These are phyloP conservation scores for Cyanistes caeruleus DNA, from an alignment of 2,113 vertebrate species.

Conservation along the genomic window DNA sequence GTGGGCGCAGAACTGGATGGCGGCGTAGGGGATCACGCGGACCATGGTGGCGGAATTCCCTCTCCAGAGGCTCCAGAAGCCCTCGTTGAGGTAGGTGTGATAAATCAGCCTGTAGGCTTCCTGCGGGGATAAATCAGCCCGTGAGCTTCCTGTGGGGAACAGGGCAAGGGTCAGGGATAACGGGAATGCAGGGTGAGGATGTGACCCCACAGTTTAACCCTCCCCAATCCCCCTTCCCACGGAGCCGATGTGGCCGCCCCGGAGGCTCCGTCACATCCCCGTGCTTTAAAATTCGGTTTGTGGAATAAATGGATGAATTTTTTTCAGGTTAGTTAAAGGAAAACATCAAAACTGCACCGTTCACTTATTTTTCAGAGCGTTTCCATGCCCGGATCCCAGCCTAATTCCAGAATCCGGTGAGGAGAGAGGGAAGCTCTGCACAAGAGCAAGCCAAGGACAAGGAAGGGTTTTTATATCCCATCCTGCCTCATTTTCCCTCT, in stretches of 20 bases:
- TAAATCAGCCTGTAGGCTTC: conserved; percentile 94
- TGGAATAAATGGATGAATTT: neutral
- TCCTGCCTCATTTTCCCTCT: neutral
- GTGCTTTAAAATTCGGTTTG: neutral
- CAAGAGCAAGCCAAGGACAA: neutral
- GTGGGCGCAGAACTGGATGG: conserved; percentile 96
- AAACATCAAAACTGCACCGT: neutral
- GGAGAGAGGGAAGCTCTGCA: neutral
- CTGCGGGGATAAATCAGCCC: conserved; percentile 86
- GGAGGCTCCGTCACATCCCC: neutral
- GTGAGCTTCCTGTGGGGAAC: conserved; percentile 83
- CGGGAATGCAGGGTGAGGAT: neutral
- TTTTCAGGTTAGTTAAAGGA: neutral
- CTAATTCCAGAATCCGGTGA: neutral
- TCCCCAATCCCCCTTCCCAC: neutral
- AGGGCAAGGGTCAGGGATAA: neutral
- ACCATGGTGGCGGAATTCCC: conserved; percentile 99
- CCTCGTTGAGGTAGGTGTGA: conserved; percentile 90
- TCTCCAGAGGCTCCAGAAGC: conserved; percentile 93
- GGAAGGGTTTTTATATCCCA: neutral
- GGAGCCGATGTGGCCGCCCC: no score
- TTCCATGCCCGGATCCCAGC: neutral
- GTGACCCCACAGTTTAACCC: neutral
- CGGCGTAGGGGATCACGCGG: conserved; percentile 92
- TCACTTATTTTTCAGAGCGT: neutral